Evolutionary conservation across 2,888 invertebrate genomes (phyloP).

Genomic region (Muscina levida): DNA sequence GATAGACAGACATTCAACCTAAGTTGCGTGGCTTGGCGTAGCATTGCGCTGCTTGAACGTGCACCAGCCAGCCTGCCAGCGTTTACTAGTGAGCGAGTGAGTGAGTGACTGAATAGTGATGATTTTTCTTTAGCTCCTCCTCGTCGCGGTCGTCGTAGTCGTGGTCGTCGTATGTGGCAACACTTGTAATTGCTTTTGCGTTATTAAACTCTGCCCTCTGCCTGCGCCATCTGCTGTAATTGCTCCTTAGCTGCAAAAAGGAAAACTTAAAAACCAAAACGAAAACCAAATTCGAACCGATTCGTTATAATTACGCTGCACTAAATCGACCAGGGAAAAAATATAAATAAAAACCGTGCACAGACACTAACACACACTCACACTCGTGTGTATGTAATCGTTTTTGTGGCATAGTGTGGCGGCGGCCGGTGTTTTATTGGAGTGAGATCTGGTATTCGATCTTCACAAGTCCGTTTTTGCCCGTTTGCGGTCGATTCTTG

Average conservation of each 20-base stretch:
- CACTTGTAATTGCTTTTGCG: slow-evolving; percentile 39
- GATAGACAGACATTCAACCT: too few species aligned
- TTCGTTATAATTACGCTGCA: slow-evolving; percentile 39
- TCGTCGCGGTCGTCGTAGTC: slow-evolving; percentile 1
- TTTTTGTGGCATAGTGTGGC: slow-evolving; percentile 14
- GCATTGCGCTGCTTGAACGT: too few species aligned
- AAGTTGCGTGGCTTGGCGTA: slow-evolving; percentile 11
- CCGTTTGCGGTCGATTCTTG: not conserved
- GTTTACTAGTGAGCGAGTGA: too few species aligned
- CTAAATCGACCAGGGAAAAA: slow-evolving; percentile 23
- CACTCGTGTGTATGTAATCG: slow-evolving; percentile 17
- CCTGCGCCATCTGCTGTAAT: slow-evolving; percentile 39
- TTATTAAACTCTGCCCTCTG: slow-evolving; percentile 37
- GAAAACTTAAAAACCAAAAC: slow-evolving; percentile 13
- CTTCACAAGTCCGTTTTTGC: slow-evolving; percentile 3
- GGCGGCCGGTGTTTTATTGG: not conserved
- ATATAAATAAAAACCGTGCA: slow-evolving; percentile 8
- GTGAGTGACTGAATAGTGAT: not conserved
- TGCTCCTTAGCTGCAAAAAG: not conserved
- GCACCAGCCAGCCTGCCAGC: too few species aligned
- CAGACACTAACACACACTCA: not conserved
- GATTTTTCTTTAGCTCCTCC: slow-evolving; percentile 10
- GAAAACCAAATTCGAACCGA: slow-evolving; percentile 25
- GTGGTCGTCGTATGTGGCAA: slow-evolving; percentile 26
- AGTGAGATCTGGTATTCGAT: slow-evolving; percentile 28